Evolutionary conservation across 2,797 vertebrate genomes (phyloP).

Genomic region (Rhynchotus rufescens): DNA sequence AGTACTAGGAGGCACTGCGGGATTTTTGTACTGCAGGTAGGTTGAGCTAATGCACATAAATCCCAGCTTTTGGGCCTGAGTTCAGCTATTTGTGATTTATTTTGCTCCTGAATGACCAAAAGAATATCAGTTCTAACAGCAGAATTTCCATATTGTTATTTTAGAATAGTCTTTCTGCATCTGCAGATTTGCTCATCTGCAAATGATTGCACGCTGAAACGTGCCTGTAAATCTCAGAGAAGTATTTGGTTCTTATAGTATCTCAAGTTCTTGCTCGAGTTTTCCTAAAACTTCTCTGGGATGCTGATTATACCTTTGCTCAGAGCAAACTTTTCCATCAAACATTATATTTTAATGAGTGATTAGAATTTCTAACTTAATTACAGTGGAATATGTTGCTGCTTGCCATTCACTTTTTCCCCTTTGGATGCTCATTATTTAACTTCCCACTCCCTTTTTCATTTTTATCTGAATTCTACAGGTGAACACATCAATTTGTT

Average conservation of each 20-base stretch:
- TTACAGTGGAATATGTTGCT: background rate
- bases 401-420: background rate
- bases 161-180: background rate
- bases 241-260: background rate
- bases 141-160: background rate
- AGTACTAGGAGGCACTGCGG: no score
- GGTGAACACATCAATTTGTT: background rate
- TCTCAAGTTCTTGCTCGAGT: background rate
- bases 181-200: background rate
- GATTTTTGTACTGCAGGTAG: no score
- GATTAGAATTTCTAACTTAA: background rate
- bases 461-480: background rate
- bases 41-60: background rate
- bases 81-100: background rate
- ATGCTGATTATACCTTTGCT: background rate
- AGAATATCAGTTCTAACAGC: rapidly evolving
- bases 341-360: background rate
- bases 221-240: background rate
- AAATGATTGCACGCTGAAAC: background rate
- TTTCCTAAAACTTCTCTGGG: background rate
- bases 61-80: background rate
- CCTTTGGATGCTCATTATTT: background rate
- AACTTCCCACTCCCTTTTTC: background rate
- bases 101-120: background rate
- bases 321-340: background rate